These are phyloP conservation scores for Conger conger DNA, from an alignment of 2,113 vertebrate species.

Conservation along the genomic window DNA sequence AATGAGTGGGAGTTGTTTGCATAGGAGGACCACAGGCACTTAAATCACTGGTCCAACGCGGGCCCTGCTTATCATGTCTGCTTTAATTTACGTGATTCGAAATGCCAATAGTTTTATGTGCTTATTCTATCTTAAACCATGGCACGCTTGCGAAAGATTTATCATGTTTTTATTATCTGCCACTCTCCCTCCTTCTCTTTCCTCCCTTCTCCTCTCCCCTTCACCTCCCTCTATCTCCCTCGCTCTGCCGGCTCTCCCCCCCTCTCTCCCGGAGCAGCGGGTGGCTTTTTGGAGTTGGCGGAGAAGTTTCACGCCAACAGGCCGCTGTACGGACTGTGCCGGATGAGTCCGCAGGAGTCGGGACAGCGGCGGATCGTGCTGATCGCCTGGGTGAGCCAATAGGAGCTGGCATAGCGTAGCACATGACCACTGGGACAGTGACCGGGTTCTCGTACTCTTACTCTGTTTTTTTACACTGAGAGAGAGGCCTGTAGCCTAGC, in stretches of 20 bases:
- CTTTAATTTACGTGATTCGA: not conserved
- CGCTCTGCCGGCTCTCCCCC: not conserved
- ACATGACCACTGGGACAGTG: not conserved
- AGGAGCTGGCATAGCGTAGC: not conserved
- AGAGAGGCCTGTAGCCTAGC: too few relatives aligned
- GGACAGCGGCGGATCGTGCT: conserved; percentile 46
- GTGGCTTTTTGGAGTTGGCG: conserved; percentile 55
- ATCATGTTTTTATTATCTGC: not conserved
- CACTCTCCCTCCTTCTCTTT: not conserved
- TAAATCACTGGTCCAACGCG: not conserved
- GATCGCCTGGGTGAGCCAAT: conserved; percentile 61
- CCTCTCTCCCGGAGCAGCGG: conserved; percentile 40
- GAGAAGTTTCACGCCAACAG: conserved; percentile 43
- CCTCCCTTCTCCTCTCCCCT: not conserved
- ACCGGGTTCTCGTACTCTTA: not conserved
- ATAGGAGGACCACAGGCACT: not conserved
- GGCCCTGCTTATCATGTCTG: not conserved
- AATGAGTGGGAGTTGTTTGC: not conserved
- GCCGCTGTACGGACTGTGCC: conserved; percentile 64
- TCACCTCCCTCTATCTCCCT: not conserved
- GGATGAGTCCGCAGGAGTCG: conserved; percentile 30
- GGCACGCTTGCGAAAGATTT: not conserved
- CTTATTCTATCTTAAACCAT: not conserved
- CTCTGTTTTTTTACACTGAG: too few relatives aligned
- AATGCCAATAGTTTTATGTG: not conserved